Evolutionary conservation across 2,888 invertebrate genomes (phyloP).

Genomic region (Tanypteryx hageni): DNA sequence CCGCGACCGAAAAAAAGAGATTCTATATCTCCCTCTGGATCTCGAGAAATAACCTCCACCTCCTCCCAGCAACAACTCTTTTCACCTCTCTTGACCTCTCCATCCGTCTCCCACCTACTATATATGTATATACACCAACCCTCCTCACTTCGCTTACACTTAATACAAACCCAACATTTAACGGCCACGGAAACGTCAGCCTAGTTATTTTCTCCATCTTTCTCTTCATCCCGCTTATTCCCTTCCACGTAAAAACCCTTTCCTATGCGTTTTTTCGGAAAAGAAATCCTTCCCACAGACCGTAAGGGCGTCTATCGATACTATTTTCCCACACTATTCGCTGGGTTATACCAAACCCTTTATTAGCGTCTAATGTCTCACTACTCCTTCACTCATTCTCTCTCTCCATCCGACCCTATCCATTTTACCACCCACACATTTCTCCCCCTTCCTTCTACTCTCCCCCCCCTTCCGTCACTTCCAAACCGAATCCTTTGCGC

Average conservation of each 20-base stretch:
- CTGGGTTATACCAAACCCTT: constrained; percentile 8
- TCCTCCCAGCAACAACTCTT: too few relatives aligned
- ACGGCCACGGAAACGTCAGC: too few relatives aligned
- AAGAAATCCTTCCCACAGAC: not conserved
- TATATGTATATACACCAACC: too few relatives aligned
- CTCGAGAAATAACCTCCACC: too few relatives aligned
- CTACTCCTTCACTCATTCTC: not conserved
- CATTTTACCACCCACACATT: not conserved
- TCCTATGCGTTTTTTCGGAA: not conserved
- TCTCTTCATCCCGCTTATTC: not conserved
- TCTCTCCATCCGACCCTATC: not conserved
- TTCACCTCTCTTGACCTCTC: too few relatives aligned
- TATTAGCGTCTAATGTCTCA: constrained; percentile 32
- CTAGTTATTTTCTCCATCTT: too few relatives aligned
- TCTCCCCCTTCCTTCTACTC: not conserved
- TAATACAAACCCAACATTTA: too few relatives aligned
- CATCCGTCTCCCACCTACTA: too few relatives aligned
- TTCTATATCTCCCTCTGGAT: too few relatives aligned
- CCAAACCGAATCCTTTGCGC: constrained; percentile 9
- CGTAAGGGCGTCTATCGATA: not conserved
- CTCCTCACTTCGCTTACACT: too few relatives aligned
- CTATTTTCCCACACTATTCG: constrained; percentile 7
- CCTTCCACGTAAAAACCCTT: not conserved
- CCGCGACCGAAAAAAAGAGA: not conserved
- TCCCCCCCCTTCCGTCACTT: constrained; percentile 23